phyloP scores from a whole-genome alignment of 2,113 vertebrate genomes.

The Nerophis ophidion region DNA sequence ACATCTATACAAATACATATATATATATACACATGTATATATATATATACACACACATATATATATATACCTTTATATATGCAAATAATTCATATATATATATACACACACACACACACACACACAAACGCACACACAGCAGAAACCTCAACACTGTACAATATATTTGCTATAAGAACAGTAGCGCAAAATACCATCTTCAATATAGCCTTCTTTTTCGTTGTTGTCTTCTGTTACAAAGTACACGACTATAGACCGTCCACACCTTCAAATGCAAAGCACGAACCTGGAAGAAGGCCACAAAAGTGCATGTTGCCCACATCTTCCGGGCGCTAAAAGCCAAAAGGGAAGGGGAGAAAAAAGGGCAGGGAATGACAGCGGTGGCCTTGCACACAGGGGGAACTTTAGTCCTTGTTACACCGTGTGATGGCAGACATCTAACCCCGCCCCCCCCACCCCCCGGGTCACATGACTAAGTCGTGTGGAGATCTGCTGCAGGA shows the following conservation, averaged over 20 bases:
- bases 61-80: too few relatives aligned
- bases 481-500: conserved; percentile 2
- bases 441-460: too few relatives aligned
- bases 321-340: conserved; percentile 67
- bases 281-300: conserved; percentile 76
- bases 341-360: conserved; percentile 60
- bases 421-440: too few relatives aligned
- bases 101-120: too few relatives aligned
- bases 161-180: conserved; percentile 67
- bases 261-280: conserved; percentile 62
- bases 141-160: conserved; percentile 70
- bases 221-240: conserved; percentile 46
- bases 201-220: conserved; percentile 56
- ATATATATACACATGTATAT: too few relatives aligned
- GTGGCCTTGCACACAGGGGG: conserved; percentile 12
- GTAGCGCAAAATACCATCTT: conserved; percentile 69
- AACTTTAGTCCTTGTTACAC: too few relatives aligned
- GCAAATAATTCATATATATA: too few relatives aligned
- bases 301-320: conserved; percentile 78
- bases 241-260: conserved; percentile 58
- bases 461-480: not conserved
- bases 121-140: conserved; percentile 25
- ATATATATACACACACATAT: too few relatives aligned
- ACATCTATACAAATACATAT: too few relatives aligned
- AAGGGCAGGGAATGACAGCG: conserved; percentile 19